Evolutionary conservation across 30 jellyfish, hydroid and myxozoan species (phyloP).

Genomic region (Chironex yamaguchii): DNA sequence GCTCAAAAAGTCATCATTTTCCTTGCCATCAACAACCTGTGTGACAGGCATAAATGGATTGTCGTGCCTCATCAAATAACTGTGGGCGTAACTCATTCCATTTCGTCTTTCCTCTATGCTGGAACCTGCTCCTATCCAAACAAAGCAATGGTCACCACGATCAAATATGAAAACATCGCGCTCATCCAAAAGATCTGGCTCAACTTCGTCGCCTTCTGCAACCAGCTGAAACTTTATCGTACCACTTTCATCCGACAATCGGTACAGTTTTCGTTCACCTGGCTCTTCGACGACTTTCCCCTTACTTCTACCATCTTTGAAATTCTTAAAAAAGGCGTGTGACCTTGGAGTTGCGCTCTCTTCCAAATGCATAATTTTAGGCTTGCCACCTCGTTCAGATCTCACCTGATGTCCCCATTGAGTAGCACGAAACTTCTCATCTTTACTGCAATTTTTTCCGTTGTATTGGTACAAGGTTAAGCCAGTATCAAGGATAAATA

Average conservation of each 20-base stretch:
- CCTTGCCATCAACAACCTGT: conserved; percentile 90
- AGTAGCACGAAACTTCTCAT: conserved; percentile 97
- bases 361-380: conserved; percentile 81
- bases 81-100: conserved; percentile 89
- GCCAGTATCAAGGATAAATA: conserved; percentile 87
- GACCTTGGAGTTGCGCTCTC: conserved; percentile 75
- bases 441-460: conserved; percentile 92
- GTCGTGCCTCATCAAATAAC: conserved; percentile 76
- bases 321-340: conserved; percentile 64
- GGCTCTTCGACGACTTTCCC: neutral
- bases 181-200: conserved; percentile 48
- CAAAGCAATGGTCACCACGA: conserved; percentile 94
- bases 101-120: conserved; percentile 95
- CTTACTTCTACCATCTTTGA: conserved; percentile 83
- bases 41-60: conserved; percentile 91
- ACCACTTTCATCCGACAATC: conserved; percentile 96
- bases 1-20: conserved; percentile 60
- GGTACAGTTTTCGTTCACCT: conserved; percentile 60
- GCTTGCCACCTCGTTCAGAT: conserved; percentile 92
- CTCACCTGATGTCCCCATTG: conserved; percentile 74
- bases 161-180: conserved; percentile 94
- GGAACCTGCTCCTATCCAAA: conserved; percentile 96
- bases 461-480: conserved; percentile 88
- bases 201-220: conserved; percentile 69
- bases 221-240: conserved; percentile 77